Base-by-base conservation (phyloP, 2,113 vertebrate species). In the Sitta europaea region DNA sequence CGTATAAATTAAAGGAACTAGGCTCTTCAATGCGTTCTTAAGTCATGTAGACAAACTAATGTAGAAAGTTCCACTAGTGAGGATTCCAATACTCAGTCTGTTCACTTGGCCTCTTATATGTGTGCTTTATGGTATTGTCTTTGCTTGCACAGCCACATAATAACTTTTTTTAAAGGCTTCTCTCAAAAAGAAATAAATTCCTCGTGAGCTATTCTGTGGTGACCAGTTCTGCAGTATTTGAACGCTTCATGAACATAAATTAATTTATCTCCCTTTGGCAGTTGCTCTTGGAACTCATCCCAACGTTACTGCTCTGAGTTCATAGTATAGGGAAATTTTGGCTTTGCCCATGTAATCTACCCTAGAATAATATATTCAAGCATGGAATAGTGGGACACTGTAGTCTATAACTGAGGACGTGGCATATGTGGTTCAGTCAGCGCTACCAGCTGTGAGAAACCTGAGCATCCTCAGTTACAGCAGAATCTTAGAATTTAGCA, bases 381-480 rank as follows among this genome's bases (percentile, higher is more conserved):
- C 65, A 40, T 48, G 72, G 63, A 96, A 80, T 54, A 88, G 88
- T 48, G 75, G 83, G 88, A 86, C 75, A 70, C 76, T 59, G 43
- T 36, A 53, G 82, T 88, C 83, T 92, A 3, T 67, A 96, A 86
- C 91, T 40, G 92, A 94, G 79, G 86, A 94, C 4, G 12, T 83
- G 86, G 88, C 95, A 94, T 97, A 95, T 95, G 94, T 84, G 75
- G 72, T 73, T 92, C 94, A 92, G 91, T 86, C 31, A 0, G 74
- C 2, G 1, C 59, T 94, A 94, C 86, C 94, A 97, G 96, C 91
- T 95, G 95, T 95, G 95, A 90, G 95, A 95, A 97, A 96, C 94
- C 68, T 92, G 86, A 96, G 73, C 95, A 87, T 81, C 93, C 84
- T 71, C 76, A 53, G 90, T 66, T 80, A 94, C 35, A 92, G 86